phyloP scores from a whole-genome alignment of 2,888 invertebrate genomes.

The Byasa hedistus region DNA sequence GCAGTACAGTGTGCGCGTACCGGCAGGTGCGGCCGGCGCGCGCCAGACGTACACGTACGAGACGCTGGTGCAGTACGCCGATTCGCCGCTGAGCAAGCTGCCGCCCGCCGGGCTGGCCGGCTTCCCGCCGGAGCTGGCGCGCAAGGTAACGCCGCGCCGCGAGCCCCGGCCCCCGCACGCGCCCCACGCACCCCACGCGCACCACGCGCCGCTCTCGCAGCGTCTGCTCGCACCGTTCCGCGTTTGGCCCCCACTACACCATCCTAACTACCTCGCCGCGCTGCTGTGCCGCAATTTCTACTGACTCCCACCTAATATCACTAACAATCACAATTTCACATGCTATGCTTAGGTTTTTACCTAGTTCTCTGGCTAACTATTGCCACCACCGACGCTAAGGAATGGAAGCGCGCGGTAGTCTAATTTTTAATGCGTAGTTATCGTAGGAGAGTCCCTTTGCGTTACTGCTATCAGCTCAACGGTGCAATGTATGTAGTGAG shows the following conservation, averaged over 20 bases:
- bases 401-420: too few species aligned
- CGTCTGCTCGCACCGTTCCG: constrained; percentile 48
- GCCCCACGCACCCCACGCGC: constrained; percentile 37
- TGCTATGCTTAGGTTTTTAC: neutral
- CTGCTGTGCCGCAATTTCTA: constrained; percentile 74
- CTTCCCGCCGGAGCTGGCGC: constrained; percentile 75
- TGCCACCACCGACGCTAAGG: too few species aligned
- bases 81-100: constrained; percentile 78
- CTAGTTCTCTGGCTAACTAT: neutral
- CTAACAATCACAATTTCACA: neutral
- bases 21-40: constrained; percentile 49
- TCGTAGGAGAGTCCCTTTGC: neutral
- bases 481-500: neutral
- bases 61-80: constrained; percentile 78
- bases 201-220: constrained; percentile 38
- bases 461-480: neutral
- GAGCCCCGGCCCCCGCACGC: constrained; percentile 43
- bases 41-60: constrained; percentile 76
- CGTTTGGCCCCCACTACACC: constrained; percentile 56
- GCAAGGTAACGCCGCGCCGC: constrained; percentile 70
- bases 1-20: constrained; percentile 9
- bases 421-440: too few species aligned
- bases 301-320: constrained; percentile 37
- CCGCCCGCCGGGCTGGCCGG: constrained; percentile 71
- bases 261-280: constrained; percentile 72